Conservation (phyloP, 1,140 invertebrate species). For the Doryteuthis pealeii region DNA sequence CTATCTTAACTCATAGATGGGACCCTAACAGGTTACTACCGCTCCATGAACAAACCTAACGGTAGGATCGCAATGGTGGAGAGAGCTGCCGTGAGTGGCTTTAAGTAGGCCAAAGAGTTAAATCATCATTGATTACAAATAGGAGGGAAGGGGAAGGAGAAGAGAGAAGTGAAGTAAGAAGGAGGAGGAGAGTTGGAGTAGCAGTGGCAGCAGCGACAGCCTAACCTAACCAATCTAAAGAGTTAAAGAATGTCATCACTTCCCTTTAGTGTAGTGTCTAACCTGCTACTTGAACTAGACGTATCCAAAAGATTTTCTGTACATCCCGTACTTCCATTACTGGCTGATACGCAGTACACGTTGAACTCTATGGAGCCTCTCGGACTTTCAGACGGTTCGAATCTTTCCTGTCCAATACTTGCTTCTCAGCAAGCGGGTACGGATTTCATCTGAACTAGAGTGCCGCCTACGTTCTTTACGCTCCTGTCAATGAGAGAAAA, state of each 20-base stretch:
- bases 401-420: slow-evolving; percentile 50
- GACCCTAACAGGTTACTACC: no score
- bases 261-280: slow-evolving; percentile 23
- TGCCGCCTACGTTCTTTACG: slow-evolving; percentile 45
- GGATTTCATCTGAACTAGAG: slow-evolving; percentile 53
- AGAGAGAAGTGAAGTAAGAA: not conserved
- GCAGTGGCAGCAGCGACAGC: not conserved
- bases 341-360: slow-evolving; percentile 29
- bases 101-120: no score
- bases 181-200: not conserved
- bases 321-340: slow-evolving; percentile 7
- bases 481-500: slow-evolving; percentile 21
- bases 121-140: no score
- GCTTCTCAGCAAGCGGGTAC: slow-evolving; percentile 44
- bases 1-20: no score
- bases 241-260: slow-evolving; percentile 49
- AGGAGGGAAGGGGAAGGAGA: no score
- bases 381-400: slow-evolving; percentile 53
- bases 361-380: slow-evolving; percentile 48
- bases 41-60: no score
- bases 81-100: no score
- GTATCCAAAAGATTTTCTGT: slow-evolving; percentile 23
- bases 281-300: slow-evolving; percentile 12
- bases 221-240: slow-evolving; percentile 38
- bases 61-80: no score